phyloP scores from a whole-genome alignment of 2,797 vertebrate genomes.

The Pipistrellus pipistrellus region DNA sequence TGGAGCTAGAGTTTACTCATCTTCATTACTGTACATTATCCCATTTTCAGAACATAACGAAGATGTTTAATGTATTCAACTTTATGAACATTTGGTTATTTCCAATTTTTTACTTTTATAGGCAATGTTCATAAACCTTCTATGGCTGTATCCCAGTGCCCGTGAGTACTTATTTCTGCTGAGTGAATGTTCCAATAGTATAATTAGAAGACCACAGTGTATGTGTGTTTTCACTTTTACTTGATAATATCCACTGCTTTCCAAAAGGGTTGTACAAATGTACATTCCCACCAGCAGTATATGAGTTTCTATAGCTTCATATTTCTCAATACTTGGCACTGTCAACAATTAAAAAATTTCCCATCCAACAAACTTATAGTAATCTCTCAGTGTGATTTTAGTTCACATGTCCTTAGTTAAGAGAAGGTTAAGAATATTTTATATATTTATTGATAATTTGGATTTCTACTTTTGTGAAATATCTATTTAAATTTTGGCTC shows the following conservation, averaged over 20 bases:
- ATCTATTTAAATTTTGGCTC: not conserved
- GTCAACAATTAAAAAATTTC: not conserved
- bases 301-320: not conserved
- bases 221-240: not conserved
- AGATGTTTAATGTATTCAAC: not conserved
- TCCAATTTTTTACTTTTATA: not conserved
- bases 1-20: not conserved
- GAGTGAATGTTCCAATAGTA: not conserved
- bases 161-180: not conserved
- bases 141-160: not conserved
- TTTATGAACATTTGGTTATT: not conserved
- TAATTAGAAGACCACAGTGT: not conserved
- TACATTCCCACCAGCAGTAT: not conserved
- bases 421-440: not conserved
- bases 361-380: not conserved
- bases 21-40: not conserved
- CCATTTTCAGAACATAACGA: not conserved
- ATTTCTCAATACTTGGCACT: not conserved
- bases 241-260: not conserved
- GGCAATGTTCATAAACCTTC: not conserved
- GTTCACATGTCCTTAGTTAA: not conserved
- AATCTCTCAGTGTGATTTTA: not conserved
- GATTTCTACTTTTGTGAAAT: not conserved
- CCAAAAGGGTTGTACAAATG: not conserved
- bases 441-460: not conserved